Base-by-base conservation (phyloP, 2,888 invertebrate genomes). In the Aporophyla nigra region DNA sequence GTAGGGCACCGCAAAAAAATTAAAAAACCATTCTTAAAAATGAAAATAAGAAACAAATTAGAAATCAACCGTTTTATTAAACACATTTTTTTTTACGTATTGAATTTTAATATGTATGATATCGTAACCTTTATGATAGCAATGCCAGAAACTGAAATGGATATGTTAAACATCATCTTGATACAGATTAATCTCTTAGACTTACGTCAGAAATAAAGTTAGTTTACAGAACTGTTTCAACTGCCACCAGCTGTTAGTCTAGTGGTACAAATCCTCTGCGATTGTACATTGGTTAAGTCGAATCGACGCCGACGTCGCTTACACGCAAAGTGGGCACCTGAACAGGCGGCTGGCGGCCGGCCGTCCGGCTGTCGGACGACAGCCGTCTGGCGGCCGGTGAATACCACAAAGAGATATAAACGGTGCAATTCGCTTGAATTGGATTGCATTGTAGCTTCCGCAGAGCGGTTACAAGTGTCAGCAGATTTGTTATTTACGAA, bases 391-490 rank as follows among this genome's bases (percentile, higher is more conserved):
- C 27, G 46, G 40, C 80, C 67, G 59, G 68, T 53, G 58, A 62
- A 59, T 58, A 83, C 83, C 70, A 63, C 84, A 83, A 71, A 83
- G 83, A 83, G 66, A 79, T 71, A 79, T 74, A 83, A 83, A 83
- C 51, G 80, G 16, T 49, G 70, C 84, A 83, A 79, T 79, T 70
- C 21, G 58, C 66, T 43, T 40, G 54, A 61, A 83, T 73, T 73
- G 73, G 61, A 83, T 73, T 70, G 73, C 70, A 70, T 43, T 73
- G 59, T 63, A 68, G 33, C 19, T 71, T 74, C 59, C 59, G 62
- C 67, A 62, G 40, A 54, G 62, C 54, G 61, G 84, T 81, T 68
- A 46, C 24, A 27, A 66, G 69, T 83, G 80, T 68, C 80, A 74
- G 58, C 73, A 33, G 10, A 59, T 71, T 58, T 51, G 54, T 83